Conservation (phyloP, 2,113 vertebrate genomes). For the Mastomys coucha region DNA sequence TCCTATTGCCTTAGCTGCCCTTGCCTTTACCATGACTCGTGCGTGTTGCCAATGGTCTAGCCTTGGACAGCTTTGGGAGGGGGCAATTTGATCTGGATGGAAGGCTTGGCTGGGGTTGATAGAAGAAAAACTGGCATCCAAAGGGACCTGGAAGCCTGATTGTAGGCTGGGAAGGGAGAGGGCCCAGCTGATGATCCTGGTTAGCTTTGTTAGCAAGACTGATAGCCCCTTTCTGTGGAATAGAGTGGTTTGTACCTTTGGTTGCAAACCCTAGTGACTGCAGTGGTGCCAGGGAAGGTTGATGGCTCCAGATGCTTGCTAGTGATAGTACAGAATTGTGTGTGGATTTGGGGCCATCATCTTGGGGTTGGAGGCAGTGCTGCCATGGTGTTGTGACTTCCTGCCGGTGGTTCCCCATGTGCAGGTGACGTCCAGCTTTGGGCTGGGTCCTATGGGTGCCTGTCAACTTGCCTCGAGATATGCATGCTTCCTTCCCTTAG, state of each 20-base stretch:
- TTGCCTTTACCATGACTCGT: neutral
- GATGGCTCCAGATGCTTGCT: neutral
- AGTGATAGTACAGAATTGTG: rapidly evolving
- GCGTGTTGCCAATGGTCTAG: rapidly evolving
- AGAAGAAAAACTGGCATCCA: neutral
- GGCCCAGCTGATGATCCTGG: too few species aligned
- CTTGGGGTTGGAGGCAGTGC: neutral
- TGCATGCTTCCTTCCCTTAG: rapidly evolving
- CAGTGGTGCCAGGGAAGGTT: neutral
- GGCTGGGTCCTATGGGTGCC: rapidly evolving
- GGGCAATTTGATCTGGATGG: rapidly evolving
- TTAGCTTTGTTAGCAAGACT: neutral
- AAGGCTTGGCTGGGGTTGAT: neutral
- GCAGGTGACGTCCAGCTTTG: rapidly evolving
- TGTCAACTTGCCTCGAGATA: rapidly evolving
- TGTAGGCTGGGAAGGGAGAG: neutral
- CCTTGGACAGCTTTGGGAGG: neutral
- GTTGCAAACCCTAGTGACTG: neutral
- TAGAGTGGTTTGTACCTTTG: neutral
- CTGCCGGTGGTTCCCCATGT: too few species aligned
- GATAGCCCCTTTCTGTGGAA: neutral
- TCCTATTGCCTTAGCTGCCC: rapidly evolving
- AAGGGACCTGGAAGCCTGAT: neutral
- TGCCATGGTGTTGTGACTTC: neutral
- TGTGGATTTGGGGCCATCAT: neutral